These are phyloP conservation scores for Drepana arcuata DNA, from an alignment of 1,140 invertebrate genomes.

Conservation along the genomic window DNA sequence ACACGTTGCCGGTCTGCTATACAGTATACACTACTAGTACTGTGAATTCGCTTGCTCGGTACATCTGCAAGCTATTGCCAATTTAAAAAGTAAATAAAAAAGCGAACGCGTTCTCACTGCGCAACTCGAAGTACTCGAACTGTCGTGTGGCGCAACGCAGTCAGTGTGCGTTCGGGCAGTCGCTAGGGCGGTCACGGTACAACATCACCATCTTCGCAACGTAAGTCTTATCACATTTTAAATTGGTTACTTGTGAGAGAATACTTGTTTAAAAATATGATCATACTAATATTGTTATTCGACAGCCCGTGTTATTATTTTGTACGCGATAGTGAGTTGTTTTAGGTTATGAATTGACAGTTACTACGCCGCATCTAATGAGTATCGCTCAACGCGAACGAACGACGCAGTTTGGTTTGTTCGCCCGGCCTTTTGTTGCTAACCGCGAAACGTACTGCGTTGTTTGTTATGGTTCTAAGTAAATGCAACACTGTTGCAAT, in stretches of 20 bases:
- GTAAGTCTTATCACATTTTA: constrained; percentile 35
- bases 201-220: constrained; percentile 19
- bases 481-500: constrained; percentile 14
- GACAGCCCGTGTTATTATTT: no score
- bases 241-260: constrained; percentile 29
- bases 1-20: constrained; percentile 22
- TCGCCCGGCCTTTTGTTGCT: constrained; percentile 57
- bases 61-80: constrained; percentile 13
- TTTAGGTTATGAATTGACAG: constrained; percentile 50
- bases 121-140: constrained; percentile 15
- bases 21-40: constrained; percentile 1
- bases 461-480: constrained; percentile 17
- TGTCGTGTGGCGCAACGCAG: constrained; percentile 7
- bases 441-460: constrained; percentile 48
- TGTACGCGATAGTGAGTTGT: constrained; percentile 13
- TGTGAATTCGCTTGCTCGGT: not conserved
- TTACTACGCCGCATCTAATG: constrained; percentile 57
- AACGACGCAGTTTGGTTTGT: constrained; percentile 49
- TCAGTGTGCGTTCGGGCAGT: constrained; percentile 43
- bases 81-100: constrained; percentile 35
- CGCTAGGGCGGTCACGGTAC: constrained; percentile 31
- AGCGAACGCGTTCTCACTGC: constrained; percentile 35
- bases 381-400: constrained; percentile 30
- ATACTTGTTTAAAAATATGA: no score
- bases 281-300: no score